These are phyloP conservation scores for Holocentrus rufus DNA, from an alignment of 2,797 vertebrate genomes.

Conservation along the genomic window DNA sequence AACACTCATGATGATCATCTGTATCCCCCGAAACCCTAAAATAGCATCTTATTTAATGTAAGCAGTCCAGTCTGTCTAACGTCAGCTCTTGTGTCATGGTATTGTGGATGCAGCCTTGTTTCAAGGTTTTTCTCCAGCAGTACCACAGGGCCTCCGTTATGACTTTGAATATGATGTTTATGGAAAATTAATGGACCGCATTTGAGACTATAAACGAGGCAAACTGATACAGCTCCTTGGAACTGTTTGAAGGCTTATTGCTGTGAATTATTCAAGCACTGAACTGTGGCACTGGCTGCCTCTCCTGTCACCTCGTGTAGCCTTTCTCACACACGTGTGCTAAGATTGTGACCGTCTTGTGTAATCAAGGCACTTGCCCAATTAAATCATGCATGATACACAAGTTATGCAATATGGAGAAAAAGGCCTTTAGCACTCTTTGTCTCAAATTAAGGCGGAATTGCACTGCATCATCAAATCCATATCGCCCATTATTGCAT, in stretches of 20 bases:
- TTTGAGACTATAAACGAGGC: slow-evolving; percentile 45
- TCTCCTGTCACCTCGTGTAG: neutral
- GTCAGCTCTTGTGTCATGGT: slow-evolving; percentile 2
- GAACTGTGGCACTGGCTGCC: slow-evolving; percentile 13
- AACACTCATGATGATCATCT: slow-evolving; percentile 19
- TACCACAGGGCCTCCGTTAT: slow-evolving; percentile 2
- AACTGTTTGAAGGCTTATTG: slow-evolving; percentile 38
- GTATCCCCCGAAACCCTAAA: neutral
- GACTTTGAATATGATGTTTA: slow-evolving; percentile 30
- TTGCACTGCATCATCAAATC: slow-evolving; percentile 29
- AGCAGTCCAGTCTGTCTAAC: slow-evolving; percentile 19
- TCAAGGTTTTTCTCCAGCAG: slow-evolving; percentile 3
- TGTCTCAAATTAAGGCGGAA: slow-evolving; percentile 27
- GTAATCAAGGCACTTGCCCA: slow-evolving; percentile 43
- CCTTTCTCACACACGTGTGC: slow-evolving; percentile 4
- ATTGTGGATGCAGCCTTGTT: neutral
- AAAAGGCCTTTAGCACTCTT: slow-evolving; percentile 20
- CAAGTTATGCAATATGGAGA: slow-evolving; percentile 45
- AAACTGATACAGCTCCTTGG: slow-evolving; percentile 40
- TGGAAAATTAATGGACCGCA: slow-evolving; percentile 45
- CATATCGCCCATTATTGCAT: slow-evolving; percentile 32
- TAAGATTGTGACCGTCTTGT: slow-evolving; percentile 20
- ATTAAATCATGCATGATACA: slow-evolving; percentile 52
- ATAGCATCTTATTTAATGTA: slow-evolving; percentile 10
- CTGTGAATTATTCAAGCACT: slow-evolving; percentile 62